phyloP scores from a whole-genome alignment of 2,797 vertebrate species.

The Takifugu ocellatus region DNA sequence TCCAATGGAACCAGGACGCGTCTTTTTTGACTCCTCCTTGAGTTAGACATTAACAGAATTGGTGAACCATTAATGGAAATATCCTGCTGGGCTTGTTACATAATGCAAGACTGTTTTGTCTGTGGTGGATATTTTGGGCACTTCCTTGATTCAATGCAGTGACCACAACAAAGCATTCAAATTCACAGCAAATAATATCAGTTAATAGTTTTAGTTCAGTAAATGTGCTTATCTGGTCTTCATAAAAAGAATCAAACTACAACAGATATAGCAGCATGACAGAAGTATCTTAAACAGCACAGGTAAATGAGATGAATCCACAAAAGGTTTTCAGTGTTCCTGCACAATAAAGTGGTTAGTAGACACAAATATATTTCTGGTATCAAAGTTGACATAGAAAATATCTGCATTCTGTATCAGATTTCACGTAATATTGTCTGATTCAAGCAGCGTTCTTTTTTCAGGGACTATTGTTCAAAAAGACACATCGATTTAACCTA shows the following conservation, averaged over 20 bases:
- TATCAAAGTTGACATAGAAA: conserved; percentile 50
- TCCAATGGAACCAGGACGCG: no score
- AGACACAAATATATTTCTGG: conserved; percentile 44
- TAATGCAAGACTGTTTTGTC: background rate
- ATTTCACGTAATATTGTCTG: background rate
- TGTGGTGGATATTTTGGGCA: no score
- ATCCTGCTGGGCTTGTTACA: conserved; percentile 3
- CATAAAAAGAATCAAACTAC: conserved; percentile 19
- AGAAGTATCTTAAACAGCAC: conserved; percentile 35
- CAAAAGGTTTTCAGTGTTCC: conserved; percentile 50
- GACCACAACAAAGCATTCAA: no score
- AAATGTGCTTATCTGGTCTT: background rate
- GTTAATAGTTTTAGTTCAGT: background rate
- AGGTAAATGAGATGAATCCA: conserved; percentile 14
- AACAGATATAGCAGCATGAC: conserved; percentile 67
- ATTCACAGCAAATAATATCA: no score
- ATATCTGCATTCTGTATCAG: conserved; percentile 30
- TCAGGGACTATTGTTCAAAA: no score
- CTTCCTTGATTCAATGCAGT: background rate
- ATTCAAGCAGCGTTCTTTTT: no score
- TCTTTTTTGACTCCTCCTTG: no score
- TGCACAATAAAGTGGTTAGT: conserved; percentile 65
- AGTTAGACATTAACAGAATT: conserved; percentile 17
- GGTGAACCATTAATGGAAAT: conserved; percentile 21
- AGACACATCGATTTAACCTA: conserved; percentile 5